Percentiles rank a stretch among this genome's conserved stretches.
Conservation (phyloP, 2,113 vertebrate species). For the Cyprinus carpio region DNA sequence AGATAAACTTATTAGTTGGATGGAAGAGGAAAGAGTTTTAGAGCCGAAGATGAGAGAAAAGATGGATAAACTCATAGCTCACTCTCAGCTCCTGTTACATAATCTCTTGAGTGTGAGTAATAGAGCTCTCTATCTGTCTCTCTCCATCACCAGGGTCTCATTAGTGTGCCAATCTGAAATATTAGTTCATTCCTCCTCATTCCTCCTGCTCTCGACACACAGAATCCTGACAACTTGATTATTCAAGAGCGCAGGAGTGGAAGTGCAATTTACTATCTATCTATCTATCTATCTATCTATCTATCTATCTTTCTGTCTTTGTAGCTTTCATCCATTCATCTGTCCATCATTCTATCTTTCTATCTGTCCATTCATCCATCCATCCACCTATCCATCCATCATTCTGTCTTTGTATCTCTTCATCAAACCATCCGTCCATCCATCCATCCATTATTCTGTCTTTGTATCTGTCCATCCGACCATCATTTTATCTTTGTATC, state of each 20-base stretch:
- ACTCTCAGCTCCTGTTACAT: slow-evolving; percentile 41
- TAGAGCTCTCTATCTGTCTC: slow-evolving; percentile 26
- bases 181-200: slow-evolving; percentile 5
- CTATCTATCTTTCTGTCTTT: too few species aligned
- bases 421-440: not conserved
- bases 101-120: slow-evolving; percentile 47
- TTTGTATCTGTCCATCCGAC: not conserved
- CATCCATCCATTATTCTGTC: not conserved
- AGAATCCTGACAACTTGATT: not conserved
- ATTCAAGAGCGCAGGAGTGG: not conserved
- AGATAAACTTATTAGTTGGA: not conserved
- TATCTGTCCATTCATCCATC: not conserved
- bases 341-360: not conserved
- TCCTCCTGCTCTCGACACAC: not conserved
- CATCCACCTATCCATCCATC: not conserved
- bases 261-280: not conserved
- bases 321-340: not conserved
- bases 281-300: not conserved
- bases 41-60: not conserved
- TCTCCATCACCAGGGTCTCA: not conserved
- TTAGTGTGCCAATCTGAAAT: not conserved
- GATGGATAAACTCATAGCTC: slow-evolving; percentile 29
- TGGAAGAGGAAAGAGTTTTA: not conserved
- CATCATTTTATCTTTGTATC: not conserved
- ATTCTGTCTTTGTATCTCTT: not conserved